Conservation (phyloP, 1,140 invertebrate species). For the Drosophila tani region DNA sequence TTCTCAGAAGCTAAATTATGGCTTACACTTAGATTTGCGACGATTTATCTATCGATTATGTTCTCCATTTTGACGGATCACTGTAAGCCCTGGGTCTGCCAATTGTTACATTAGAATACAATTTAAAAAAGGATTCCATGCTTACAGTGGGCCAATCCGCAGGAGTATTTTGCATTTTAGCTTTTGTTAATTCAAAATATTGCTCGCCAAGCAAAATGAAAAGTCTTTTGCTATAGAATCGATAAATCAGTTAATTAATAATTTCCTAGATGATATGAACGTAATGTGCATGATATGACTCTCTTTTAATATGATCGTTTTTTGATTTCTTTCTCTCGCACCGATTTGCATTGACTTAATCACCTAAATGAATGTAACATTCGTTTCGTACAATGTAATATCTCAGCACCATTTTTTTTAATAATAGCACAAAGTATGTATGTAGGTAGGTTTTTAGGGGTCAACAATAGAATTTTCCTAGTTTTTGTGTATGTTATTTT, state of each 20-base stretch:
- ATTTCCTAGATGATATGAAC: constrained; percentile 60
- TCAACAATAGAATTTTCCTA: constrained; percentile 60
- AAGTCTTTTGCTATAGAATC: constrained; percentile 53
- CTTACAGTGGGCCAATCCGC: constrained; percentile 2
- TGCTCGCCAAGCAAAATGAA: constrained; percentile 58
- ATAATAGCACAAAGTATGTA: constrained; percentile 65
- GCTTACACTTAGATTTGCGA: constrained; percentile 49
- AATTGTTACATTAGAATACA: not conserved
- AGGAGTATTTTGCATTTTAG: constrained; percentile 15
- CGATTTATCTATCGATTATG: constrained; percentile 22
- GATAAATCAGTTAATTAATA: constrained; percentile 33
- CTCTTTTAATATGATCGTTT: constrained; percentile 54
- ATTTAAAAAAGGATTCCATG: not conserved
- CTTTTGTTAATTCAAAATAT: constrained; percentile 36
- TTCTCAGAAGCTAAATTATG: constrained; percentile 67
- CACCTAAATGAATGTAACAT: constrained; percentile 66
- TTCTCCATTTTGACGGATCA: not conserved
- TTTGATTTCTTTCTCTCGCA: constrained; percentile 25
- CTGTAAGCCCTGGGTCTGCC: constrained; percentile 13
- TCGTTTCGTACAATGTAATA: constrained; percentile 69
- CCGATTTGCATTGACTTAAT: constrained; percentile 47
- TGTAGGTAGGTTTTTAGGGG: constrained; percentile 31
- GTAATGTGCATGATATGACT: constrained; percentile 58
- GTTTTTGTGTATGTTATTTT: constrained; percentile 26
- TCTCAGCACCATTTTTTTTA: constrained; percentile 66